These are phyloP conservation scores for Caenorhabditis elegans DNA, from an alignment of 1,140 invertebrate species.

Conservation along the genomic window DNA sequence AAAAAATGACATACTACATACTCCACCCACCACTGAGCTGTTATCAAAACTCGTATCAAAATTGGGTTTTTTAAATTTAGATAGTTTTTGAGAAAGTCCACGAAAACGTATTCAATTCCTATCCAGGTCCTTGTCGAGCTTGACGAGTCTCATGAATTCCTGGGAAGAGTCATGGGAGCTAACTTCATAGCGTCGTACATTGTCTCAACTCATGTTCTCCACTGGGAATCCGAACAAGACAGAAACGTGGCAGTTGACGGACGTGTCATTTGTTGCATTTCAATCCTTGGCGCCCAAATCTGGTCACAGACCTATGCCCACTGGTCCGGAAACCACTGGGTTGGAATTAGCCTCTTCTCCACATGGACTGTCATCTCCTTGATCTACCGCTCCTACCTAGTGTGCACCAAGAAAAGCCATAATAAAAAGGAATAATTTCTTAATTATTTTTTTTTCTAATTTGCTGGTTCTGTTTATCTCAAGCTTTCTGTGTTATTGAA, in stretches of 20 bases:
- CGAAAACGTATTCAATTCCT: no score
- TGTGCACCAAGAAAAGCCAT: not conserved
- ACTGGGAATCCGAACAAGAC: slow-evolving; percentile 57
- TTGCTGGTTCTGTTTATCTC: no score
- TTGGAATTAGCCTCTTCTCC: slow-evolving; percentile 63
- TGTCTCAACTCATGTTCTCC: slow-evolving; percentile 56
- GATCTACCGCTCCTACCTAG: slow-evolving; percentile 53
- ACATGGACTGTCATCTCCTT: slow-evolving; percentile 64
- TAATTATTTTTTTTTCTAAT: not conserved
- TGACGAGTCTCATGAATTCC: slow-evolving; percentile 62
- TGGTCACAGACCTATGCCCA: slow-evolving; percentile 65
- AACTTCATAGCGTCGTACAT: slow-evolving; percentile 57
- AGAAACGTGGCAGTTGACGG: slow-evolving; percentile 60
- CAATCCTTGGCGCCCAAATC: slow-evolving; percentile 61
- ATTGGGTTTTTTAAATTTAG: no score
- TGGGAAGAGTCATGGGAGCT: slow-evolving; percentile 62
- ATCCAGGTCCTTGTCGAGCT: slow-evolving; percentile 56
- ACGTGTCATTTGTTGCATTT: slow-evolving; percentile 59
- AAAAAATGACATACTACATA: no score
- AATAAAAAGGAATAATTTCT: slow-evolving; percentile 26
- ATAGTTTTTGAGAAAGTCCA: no score
- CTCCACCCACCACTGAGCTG: no score
- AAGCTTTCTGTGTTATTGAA: no score
- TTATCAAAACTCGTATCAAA: no score
- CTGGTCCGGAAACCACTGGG: slow-evolving; percentile 62